phyloP scores from a whole-genome alignment of 2,113 vertebrate genomes.

The Sylvia atricapilla region DNA sequence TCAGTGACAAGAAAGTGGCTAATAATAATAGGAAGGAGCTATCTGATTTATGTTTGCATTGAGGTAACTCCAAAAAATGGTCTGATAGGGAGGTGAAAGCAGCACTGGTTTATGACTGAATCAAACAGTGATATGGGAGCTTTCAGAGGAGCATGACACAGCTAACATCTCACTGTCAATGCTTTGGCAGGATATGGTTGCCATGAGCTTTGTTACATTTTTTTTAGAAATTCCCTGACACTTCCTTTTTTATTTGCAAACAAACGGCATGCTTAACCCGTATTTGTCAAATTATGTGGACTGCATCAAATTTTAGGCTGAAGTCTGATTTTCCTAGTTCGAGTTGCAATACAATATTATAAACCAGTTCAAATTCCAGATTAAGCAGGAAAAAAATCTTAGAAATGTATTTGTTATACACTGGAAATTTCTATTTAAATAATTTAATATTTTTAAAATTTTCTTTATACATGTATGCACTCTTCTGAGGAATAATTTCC shows the following conservation, averaged over 20 bases:
- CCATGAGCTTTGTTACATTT: not conserved
- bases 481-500: not conserved
- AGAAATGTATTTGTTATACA: rapidly evolving
- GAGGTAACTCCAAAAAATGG: not conserved
- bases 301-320: not conserved
- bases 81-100: not conserved
- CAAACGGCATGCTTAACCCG: not conserved
- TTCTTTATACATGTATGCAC: not conserved
- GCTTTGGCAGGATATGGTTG: not conserved
- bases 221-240: not conserved
- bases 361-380: not conserved
- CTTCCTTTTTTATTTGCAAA: not conserved
- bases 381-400: not conserved
- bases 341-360: not conserved
- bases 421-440: not conserved
- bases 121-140: not conserved
- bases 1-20: not conserved
- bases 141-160: not conserved
- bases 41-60: not conserved
- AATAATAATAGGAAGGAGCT: not conserved
- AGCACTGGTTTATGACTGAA: not conserved
- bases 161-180: not conserved
- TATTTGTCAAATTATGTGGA: not conserved
- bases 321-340: not conserved
- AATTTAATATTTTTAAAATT: not conserved